These are phyloP conservation scores for Microcebus murinus DNA, from an alignment of 2,113 vertebrate species.

Conservation along the genomic window DNA sequence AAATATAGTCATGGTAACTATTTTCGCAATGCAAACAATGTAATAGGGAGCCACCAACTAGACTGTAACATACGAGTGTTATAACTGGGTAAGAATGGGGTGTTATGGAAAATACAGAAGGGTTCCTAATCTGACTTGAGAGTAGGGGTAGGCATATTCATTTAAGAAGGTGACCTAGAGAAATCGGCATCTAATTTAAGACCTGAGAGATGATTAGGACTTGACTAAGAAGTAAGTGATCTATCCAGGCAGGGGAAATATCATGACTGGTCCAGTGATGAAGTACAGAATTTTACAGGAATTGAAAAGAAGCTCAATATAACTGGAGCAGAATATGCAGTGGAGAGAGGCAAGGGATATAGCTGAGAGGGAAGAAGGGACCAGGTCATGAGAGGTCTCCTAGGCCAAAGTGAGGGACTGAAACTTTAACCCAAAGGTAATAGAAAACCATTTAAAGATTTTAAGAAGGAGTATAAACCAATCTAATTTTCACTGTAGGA, in stretches of 20 bases:
- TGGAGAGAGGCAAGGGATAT: neutral
- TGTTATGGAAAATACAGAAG: neutral
- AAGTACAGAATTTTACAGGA: neutral
- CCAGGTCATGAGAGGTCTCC: neutral
- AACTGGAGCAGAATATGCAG: neutral
- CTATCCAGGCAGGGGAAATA: neutral
- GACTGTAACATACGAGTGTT: neutral
- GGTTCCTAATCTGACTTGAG: neutral
- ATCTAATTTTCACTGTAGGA: neutral
- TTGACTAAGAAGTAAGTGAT: constrained; percentile 9
- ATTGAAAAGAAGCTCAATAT: neutral
- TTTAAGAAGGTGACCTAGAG: neutral
- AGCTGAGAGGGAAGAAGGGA: neutral
- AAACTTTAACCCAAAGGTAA: neutral
- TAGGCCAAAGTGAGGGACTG: neutral
- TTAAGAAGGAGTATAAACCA: neutral
- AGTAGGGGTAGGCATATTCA: neutral
- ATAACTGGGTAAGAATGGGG: neutral
- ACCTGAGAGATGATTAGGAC: constrained; percentile 2
- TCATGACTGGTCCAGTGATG: neutral
- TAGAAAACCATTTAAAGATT: neutral
- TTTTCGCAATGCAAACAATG: constrained; percentile 18
- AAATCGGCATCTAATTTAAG: constrained; percentile 9
- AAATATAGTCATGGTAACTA: neutral
- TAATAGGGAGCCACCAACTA: neutral